These are phyloP conservation scores for Crotalus horridus DNA, from an alignment of 2,113 vertebrate species.

Conservation along the genomic window DNA sequence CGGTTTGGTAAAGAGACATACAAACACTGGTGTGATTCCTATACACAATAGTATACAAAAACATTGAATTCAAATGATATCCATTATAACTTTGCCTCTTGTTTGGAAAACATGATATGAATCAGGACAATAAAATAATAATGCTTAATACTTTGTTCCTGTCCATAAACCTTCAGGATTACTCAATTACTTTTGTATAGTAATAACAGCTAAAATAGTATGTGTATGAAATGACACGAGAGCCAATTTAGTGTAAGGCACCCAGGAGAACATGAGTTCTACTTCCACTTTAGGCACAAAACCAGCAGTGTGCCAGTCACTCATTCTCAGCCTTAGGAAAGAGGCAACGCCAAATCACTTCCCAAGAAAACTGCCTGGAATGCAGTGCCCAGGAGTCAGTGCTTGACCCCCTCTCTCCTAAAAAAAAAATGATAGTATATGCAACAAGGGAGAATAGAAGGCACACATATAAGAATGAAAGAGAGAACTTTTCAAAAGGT, in stretches of 20 bases:
- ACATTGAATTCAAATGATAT: not conserved
- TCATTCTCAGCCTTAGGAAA: too few species aligned
- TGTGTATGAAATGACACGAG: not conserved
- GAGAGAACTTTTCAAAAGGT: not conserved
- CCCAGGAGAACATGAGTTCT: not conserved
- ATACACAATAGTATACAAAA: constrained; percentile 21
- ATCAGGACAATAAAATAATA: not conserved
- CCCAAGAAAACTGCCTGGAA: too few species aligned
- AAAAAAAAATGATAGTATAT: not conserved
- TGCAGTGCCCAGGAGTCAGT: not conserved
- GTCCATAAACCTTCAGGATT: not conserved
- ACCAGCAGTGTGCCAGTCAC: not conserved
- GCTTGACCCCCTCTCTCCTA: too few species aligned
- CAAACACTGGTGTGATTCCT: constrained; percentile 7
- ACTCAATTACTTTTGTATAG: not conserved
- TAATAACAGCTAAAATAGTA: not conserved
- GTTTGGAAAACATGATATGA: not conserved
- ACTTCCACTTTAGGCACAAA: not conserved
- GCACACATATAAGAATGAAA: not conserved
- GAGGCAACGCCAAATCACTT: not conserved
- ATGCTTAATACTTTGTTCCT: not conserved
- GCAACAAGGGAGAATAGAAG: not conserved
- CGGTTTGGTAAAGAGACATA: not conserved
- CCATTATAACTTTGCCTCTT: not conserved
- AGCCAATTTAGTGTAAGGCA: not conserved